Evolutionary conservation across 2,113 vertebrate genomes (phyloP), one percentile per base, ranked within the genome.

Genomic region (Tragulus kanchil): DNA sequence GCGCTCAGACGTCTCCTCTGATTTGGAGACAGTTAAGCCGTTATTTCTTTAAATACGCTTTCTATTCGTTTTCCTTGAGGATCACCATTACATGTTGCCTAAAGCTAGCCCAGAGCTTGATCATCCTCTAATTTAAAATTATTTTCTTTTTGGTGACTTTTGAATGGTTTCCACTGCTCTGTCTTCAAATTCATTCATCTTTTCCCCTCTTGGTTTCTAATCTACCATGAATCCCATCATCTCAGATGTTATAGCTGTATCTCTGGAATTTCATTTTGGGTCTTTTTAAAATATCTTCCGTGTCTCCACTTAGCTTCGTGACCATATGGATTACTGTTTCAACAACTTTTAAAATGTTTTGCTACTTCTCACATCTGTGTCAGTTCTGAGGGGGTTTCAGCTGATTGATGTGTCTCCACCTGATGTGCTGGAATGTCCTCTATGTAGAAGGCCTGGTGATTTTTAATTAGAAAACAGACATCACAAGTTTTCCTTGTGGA

Each of bases 21-120:
- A 5, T 56, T 7, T 13, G 23, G 13, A 93, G 69, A 69, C 54
- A n/a, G 5, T 58, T 31, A 23, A 36, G 13, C 23, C 45, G 7
- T 42, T 84, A 48, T 48, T 71, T 95, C 56, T 78, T 71, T 69
- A 62, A 64, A 26, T 78, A 31, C 23, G 5, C 50, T 45, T 58
- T 65, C 58, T n/a, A 16, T 64, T 19, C 25, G 2, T 50, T 17
- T 8, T 14, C 1, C 62, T 21, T 42, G 25, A n/a, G 16, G 21
- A 67, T 9, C 48, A n/a, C 36, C 31, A 5, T 26, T 12, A 25
- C 14, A 9, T 3, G 0, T 17, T 1, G 15, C 1, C 2, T 42
- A 61, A 42, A 64, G 16, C 45, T 21, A 75, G 9, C 42, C 28
- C 48, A 42, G 8, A 13, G 61, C 48, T 42, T 15, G 6, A 78